Conservation (phyloP, 92 coral and sea anemone species). For the Pocillopora grandis region DNA sequence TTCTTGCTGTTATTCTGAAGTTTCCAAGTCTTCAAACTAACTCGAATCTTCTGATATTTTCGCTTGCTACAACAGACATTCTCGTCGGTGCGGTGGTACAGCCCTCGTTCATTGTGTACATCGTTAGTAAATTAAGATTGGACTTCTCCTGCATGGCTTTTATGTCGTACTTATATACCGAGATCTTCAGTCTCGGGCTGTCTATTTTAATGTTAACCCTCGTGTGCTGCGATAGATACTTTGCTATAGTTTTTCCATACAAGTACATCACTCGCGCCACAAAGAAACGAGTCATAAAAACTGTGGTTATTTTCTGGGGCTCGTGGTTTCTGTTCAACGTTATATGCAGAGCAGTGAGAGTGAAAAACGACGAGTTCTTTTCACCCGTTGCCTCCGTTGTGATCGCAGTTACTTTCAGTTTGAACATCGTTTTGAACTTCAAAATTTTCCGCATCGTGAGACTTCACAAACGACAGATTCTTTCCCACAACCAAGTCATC, state of each 20-base stretch:
- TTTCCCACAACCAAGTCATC: background rate
- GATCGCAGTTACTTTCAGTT: slow-evolving; percentile 9
- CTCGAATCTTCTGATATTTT: slow-evolving; percentile 40
- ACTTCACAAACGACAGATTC: slow-evolving; percentile 38
- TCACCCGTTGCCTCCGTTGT: slow-evolving; percentile 40
- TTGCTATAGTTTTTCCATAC: slow-evolving; percentile 41
- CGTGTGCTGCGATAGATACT: slow-evolving; percentile 37
- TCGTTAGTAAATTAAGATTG: slow-evolving; percentile 36
- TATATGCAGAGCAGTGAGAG: slow-evolving; percentile 42
- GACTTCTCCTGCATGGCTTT: slow-evolving; percentile 40
- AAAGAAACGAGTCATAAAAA: slow-evolving; percentile 1
- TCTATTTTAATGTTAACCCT: slow-evolving; percentile 39
- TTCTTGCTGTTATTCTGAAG: slow-evolving; percentile 30
- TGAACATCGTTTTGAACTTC: slow-evolving; percentile 39
- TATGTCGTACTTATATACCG: slow-evolving; percentile 40
- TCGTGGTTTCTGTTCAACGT: slow-evolving; percentile 35
- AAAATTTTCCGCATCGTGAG: slow-evolving; percentile 35
- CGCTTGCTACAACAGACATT: slow-evolving; percentile 43
- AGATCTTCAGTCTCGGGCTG: slow-evolving; percentile 43
- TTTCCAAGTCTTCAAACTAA: slow-evolving; percentile 31
- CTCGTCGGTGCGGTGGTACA: slow-evolving; percentile 44
- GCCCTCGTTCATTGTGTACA: slow-evolving; percentile 43
- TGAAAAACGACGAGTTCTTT: slow-evolving; percentile 52
- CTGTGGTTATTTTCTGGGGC: slow-evolving; percentile 23
- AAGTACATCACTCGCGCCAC: slow-evolving; percentile 31